phyloP scores from a whole-genome alignment of 1,140 invertebrate genomes.

The Colletes latitarsis region DNA sequence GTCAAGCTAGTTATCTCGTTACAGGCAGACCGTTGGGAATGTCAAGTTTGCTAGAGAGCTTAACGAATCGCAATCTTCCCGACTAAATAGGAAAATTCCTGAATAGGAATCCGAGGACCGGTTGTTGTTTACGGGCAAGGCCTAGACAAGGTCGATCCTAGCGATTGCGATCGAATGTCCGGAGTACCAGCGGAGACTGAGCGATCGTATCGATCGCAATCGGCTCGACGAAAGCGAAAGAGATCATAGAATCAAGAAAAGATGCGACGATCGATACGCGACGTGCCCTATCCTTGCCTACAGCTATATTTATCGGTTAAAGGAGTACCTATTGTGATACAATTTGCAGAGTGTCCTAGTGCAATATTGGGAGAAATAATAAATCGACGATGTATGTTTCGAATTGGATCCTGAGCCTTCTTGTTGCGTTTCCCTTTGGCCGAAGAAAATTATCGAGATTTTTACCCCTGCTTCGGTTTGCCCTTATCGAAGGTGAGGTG shows the following conservation, averaged over 20 bases:
- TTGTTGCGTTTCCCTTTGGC: not conserved
- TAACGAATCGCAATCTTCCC: conserved; percentile 29
- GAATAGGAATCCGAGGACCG: conserved; percentile 30
- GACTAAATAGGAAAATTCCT: conserved; percentile 20
- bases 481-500: not conserved
- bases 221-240: not conserved
- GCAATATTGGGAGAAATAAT: no score
- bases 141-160: conserved; percentile 19
- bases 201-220: not conserved
- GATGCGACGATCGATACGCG: not conserved
- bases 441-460: not conserved
- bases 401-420: no score
- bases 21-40: conserved; percentile 23
- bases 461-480: not conserved
- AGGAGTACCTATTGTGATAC: no score
- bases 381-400: no score
- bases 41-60: conserved; percentile 14
- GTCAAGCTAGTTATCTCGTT: conserved; percentile 33
- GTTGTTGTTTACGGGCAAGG: conserved; percentile 2
- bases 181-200: not conserved
- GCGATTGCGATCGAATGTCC: not conserved
- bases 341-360: no score
- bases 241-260: not conserved
- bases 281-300: not conserved
- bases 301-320: not conserved